A percentile compares a stretch with the other conserved stretches of the same genome.
These are phyloP conservation scores for Pachyuromys duprasi DNA, from an alignment of 2,797 vertebrate species.

Conservation along the genomic window DNA sequence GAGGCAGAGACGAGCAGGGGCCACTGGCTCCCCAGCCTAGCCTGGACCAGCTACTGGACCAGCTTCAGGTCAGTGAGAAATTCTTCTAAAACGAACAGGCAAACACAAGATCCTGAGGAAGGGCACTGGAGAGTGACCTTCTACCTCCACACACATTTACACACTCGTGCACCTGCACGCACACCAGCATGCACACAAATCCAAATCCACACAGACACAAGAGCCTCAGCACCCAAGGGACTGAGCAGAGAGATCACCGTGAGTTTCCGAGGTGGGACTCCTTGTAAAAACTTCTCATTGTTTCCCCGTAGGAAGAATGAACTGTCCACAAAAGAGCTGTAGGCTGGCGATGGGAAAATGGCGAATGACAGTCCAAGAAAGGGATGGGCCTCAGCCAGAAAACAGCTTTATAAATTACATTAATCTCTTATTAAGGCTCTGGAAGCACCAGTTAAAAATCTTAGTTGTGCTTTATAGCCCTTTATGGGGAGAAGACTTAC, in stretches of 20 bases:
- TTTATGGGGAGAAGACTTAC: conserved; percentile 57
- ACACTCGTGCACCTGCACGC: background rate
- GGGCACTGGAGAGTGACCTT: background rate
- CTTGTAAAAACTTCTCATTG: background rate
- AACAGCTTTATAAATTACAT: conserved; percentile 78
- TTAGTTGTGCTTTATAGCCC: conserved; percentile 63
- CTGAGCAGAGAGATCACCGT: background rate
- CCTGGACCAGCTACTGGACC: background rate
- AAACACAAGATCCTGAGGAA: background rate
- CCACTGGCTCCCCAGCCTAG: background rate
- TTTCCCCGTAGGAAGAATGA: conserved; percentile 1
- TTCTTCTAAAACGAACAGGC: background rate
- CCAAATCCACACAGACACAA: background rate
- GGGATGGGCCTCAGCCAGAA: conserved; percentile 61
- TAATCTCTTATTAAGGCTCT: conserved; percentile 79
- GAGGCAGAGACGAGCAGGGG: background rate
- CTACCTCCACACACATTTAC: background rate
- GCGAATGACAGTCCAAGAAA: conserved; percentile 63
- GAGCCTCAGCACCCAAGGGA: background rate
- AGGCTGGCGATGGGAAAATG: background rate
- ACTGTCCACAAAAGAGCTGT: background rate
- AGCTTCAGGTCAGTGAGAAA: background rate
- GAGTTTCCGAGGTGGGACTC: background rate
- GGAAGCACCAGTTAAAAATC: conserved; percentile 66
- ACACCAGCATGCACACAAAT: background rate